Conservation (phyloP, 2,113 vertebrate species). For the Gymnobelideus leadbeateri region DNA sequence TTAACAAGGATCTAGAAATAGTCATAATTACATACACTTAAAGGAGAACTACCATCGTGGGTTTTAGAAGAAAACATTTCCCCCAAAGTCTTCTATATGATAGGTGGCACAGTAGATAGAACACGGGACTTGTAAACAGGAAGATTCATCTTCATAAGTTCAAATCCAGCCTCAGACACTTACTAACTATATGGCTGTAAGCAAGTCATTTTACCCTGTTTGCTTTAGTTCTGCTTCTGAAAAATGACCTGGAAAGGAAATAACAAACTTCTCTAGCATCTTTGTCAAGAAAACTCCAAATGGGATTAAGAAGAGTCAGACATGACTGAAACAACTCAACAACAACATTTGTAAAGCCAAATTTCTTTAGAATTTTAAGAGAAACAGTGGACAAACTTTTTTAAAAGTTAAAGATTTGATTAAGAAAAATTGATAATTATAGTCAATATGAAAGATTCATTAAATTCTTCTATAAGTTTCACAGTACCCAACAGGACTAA, state of each 20-base stretch:
- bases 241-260: slow-evolving; percentile 46
- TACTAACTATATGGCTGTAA: background rate
- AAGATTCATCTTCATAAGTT: background rate
- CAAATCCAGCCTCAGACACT: slow-evolving; percentile 27
- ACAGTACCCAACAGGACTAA: slow-evolving; percentile 37
- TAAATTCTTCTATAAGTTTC: slow-evolving; percentile 47
- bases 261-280: background rate
- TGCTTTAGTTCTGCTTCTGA: slow-evolving; percentile 20
- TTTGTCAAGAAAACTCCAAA: slow-evolving; percentile 19
- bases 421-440: slow-evolving; percentile 47
- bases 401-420: slow-evolving; percentile 54
- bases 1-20: slow-evolving; percentile 8
- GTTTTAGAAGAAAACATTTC: slow-evolving; percentile 21
- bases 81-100: background rate
- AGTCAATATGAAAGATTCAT: slow-evolving; percentile 50
- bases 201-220: background rate
- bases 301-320: background rate
- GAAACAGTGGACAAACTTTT: slow-evolving; percentile 39
- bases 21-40: slow-evolving; percentile 12
- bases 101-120: slow-evolving; percentile 1
- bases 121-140: slow-evolving; percentile 15
- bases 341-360: background rate
- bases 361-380: slow-evolving; percentile 43
- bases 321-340: no score
- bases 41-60: background rate